A percentile compares a stretch with the other conserved stretches of the same genome.
These are phyloP conservation scores for Rhinolophus sinicus DNA, from an alignment of 2,113 vertebrate species.

Conservation along the genomic window DNA sequence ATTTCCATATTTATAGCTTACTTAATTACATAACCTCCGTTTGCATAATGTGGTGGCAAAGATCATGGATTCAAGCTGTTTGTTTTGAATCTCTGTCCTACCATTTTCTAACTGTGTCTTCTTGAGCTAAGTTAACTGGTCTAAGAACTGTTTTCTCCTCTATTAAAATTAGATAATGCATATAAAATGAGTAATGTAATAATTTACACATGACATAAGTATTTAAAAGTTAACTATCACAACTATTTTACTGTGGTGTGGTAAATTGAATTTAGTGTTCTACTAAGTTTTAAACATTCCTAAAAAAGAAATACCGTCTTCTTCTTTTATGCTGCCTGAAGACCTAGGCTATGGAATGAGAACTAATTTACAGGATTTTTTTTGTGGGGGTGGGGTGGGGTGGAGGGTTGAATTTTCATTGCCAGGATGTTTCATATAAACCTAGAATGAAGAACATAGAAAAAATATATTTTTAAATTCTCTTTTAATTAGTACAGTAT, in stretches of 20 bases:
- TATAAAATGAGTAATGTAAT: background rate
- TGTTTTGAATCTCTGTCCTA: conserved; percentile 8
- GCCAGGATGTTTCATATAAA: background rate
- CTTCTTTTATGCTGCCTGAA: background rate
- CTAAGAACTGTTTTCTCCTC: background rate
- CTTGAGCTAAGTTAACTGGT: conserved; percentile 6
- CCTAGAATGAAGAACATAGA: background rate
- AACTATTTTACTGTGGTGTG: background rate
- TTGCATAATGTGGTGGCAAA: background rate
- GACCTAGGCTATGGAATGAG: background rate
- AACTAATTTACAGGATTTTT: background rate
- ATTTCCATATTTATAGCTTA: background rate
- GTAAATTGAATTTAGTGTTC: background rate
- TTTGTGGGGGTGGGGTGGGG: too few species aligned
- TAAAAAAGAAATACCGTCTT: background rate
- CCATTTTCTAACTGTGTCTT: background rate
- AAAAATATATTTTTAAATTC: background rate
- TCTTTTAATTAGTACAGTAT: background rate
- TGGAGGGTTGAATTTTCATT: background rate
- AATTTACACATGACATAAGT: background rate
- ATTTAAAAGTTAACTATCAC: background rate
- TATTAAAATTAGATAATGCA: background rate
- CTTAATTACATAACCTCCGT: background rate
- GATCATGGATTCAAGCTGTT: background rate
- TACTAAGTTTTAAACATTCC: background rate